Evolutionary conservation across 2,888 invertebrate genomes (phyloP).

Genomic region (Macrostomum cliftonense): DNA sequence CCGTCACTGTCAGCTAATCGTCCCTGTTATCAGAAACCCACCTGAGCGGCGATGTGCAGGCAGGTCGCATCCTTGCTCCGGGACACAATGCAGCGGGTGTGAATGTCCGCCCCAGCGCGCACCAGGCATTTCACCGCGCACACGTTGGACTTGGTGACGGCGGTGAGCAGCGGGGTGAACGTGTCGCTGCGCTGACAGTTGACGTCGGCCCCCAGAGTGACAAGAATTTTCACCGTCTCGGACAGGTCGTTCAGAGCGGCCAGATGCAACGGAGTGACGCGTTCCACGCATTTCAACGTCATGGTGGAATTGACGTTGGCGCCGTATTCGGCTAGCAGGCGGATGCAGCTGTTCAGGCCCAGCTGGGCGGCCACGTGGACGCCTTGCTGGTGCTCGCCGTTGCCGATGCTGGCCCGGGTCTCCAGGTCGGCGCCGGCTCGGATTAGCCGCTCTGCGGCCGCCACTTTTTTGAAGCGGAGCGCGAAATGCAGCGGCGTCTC

Average conservation of each 20-base stretch:
- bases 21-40: no score
- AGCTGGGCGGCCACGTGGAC: conserved; percentile 6
- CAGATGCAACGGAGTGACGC: conserved; percentile 8
- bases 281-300: conserved; percentile 7
- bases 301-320: conserved; percentile 7
- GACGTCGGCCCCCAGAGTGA: neutral
- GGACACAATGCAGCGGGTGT: conserved; percentile 4
- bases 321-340: neutral
- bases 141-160: conserved; percentile 6
- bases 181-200: conserved; percentile 6
- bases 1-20: no score
- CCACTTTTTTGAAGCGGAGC: neutral
- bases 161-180: conserved; percentile 4
- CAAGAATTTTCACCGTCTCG: conserved; percentile 1
- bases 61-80: conserved; percentile 7
- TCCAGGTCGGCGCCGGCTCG: conserved; percentile 5
- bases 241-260: conserved; percentile 6
- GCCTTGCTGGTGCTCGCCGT: conserved; percentile 4
- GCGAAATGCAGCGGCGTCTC: conserved; percentile 2
- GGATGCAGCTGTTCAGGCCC: conserved; percentile 2
- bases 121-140: neutral
- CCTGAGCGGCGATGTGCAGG: conserved; percentile 10
- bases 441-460: neutral
- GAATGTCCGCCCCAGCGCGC: conserved; percentile 7
- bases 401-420: conserved; percentile 1